These are phyloP conservation scores for Rhamphomyia laevipes DNA, from an alignment of 2,888 invertebrate species.

Conservation along the genomic window DNA sequence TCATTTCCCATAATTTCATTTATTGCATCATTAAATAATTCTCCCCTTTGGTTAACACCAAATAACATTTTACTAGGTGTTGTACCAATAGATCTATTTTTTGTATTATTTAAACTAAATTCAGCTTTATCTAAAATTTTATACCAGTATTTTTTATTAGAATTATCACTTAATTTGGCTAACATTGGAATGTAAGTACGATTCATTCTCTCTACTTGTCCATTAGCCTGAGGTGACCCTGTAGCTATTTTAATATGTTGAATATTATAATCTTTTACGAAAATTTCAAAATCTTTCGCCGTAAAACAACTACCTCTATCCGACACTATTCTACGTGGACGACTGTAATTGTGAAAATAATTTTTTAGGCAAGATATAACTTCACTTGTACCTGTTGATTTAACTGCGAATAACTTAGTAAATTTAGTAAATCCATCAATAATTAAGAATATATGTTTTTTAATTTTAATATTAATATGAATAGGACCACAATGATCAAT, in stretches of 20 bases:
- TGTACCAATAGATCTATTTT: conserved; percentile 18
- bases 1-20: neutral
- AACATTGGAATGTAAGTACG: conserved; percentile 9
- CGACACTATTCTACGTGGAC: conserved; percentile 2
- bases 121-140: conserved; percentile 8
- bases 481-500: no score
- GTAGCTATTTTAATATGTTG: conserved; percentile 6
- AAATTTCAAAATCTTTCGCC: conserved; percentile 2
- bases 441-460: no score
- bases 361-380: no score
- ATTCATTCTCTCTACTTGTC: conserved; percentile 8
- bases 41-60: conserved; percentile 20
- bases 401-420: no score
- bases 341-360: no score
- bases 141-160: conserved; percentile 7
- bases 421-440: no score
- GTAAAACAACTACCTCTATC: conserved; percentile 9
- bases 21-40: conserved; percentile 11
- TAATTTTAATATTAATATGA: no score
- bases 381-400: no score
- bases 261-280: conserved; percentile 2
- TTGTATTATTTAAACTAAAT: conserved; percentile 21
- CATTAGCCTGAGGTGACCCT: conserved; percentile 10
- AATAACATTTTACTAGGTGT: conserved; percentile 21
- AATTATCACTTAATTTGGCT: conserved; percentile 8